A percentile compares a stretch with the other conserved stretches of the same genome.
These are phyloP conservation scores for Nomada ruficornis DNA, from an alignment of 2,888 invertebrate species.

Conservation along the genomic window DNA sequence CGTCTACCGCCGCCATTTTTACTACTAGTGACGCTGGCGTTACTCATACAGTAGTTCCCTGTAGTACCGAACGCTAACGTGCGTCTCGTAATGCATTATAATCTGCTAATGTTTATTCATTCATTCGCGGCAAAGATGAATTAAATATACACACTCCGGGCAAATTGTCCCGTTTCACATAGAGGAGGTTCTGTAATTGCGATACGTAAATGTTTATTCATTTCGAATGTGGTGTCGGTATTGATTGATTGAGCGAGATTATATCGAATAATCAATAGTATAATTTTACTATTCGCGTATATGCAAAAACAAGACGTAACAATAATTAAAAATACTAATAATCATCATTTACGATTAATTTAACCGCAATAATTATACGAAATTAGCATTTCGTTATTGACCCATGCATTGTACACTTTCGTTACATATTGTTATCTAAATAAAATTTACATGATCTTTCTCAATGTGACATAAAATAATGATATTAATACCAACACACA, in stretches of 20 bases:
- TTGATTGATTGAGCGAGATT: neutral
- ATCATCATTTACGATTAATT: neutral
- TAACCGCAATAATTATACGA: conserved; percentile 2
- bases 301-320: too few relatives aligned
- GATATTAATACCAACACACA: too few relatives aligned
- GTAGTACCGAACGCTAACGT: neutral
- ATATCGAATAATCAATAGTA: neutral
- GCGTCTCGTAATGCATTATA: conserved; percentile 4
- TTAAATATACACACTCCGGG: neutral
- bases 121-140: neutral
- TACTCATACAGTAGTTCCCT: conserved; percentile 42
- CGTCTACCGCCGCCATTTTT: conserved; percentile 87
- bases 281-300: neutral
- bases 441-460: too few relatives aligned
- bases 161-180: neutral
- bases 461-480: too few relatives aligned
- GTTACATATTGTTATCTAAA: too few relatives aligned
- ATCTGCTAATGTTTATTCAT: conserved; percentile 8
- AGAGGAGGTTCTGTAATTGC: neutral
- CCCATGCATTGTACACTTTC: too few relatives aligned
- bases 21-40: conserved; percentile 63
- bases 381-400: neutral
- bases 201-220: neutral
- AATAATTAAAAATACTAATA: neutral
- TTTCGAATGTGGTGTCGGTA: neutral